These are phyloP conservation scores for Leptinotarsa haldemani DNA, from an alignment of 2,888 invertebrate species.

Conservation along the genomic window DNA sequence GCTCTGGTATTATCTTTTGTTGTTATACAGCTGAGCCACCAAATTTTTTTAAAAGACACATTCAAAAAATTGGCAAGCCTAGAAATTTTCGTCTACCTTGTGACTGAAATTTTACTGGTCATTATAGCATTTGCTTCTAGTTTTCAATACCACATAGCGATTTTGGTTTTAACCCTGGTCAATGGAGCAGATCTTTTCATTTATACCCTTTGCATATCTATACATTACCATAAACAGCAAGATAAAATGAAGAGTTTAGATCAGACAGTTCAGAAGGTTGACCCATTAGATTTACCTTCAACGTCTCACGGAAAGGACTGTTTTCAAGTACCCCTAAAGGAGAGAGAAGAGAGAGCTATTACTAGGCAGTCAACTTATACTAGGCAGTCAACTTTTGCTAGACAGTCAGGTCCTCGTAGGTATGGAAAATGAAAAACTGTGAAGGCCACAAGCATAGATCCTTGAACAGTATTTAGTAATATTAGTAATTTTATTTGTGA, in stretches of 20 bases:
- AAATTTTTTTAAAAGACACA: slow-evolving; percentile 21
- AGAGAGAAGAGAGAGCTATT: not conserved
- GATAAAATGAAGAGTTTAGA: not conserved
- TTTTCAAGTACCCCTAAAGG: not conserved
- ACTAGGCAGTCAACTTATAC: not conserved
- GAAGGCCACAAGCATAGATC: no score
- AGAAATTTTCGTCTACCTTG: slow-evolving; percentile 27
- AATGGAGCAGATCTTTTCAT: slow-evolving; percentile 19
- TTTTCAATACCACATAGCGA: slow-evolving; percentile 17
- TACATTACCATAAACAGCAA: slow-evolving; percentile 21
- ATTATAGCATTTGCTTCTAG: slow-evolving; percentile 26
- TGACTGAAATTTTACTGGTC: slow-evolving; percentile 22
- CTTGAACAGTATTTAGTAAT: no score
- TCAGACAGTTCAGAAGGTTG: not conserved
- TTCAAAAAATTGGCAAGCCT: slow-evolving; percentile 21
- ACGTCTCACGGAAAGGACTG: not conserved
- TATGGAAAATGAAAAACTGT: no score
- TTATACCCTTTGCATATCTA: slow-evolving; percentile 32
- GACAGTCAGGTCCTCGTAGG: no score
- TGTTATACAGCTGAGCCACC: slow-evolving; percentile 24
- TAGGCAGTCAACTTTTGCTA: no score
- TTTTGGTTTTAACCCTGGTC: slow-evolving; percentile 16
- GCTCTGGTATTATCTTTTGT: slow-evolving; percentile 26
- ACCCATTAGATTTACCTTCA: not conserved
- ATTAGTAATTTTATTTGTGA: no score